Evolutionary conservation across 2,888 invertebrate genomes (phyloP).

Genomic region (Erebia palarica): DNA sequence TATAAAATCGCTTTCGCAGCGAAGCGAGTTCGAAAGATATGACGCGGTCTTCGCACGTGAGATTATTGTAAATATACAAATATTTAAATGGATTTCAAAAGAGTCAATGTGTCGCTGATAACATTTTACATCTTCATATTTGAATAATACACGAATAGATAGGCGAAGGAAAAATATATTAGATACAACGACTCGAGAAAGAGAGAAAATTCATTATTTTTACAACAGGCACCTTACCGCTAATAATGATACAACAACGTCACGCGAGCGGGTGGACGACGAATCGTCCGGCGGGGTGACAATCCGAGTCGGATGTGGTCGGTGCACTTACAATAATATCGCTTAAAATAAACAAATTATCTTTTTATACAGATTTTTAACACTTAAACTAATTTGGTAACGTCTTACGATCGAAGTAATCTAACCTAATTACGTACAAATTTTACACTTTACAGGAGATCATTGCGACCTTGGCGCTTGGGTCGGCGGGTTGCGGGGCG

Average conservation of each 20-base stretch:
- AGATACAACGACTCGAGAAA: neutral
- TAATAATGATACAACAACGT: neutral
- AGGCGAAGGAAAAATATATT: neutral
- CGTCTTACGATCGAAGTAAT: slow-evolving; percentile 42
- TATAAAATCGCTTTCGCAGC: neutral
- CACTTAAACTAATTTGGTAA: slow-evolving; percentile 57
- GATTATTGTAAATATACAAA: slow-evolving; percentile 48
- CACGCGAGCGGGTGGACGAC: no score
- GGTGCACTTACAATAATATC: slow-evolving; percentile 15
- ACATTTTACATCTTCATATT: slow-evolving; percentile 32
- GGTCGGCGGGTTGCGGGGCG: slow-evolving; percentile 19
- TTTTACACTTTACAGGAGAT: slow-evolving; percentile 56
- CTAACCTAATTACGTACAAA: slow-evolving; percentile 49
- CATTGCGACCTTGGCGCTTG: neutral
- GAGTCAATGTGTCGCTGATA: slow-evolving; percentile 55
- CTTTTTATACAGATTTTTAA: slow-evolving; percentile 52
- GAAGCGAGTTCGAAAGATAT: neutral
- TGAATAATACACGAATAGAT: neutral
- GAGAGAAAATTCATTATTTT: neutral
- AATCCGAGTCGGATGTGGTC: no score
- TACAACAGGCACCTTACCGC: neutral
- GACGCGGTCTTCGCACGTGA: no score
- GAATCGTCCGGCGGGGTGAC: no score
- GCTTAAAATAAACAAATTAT: slow-evolving; percentile 46
- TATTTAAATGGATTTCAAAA: slow-evolving; percentile 55